Evolutionary conservation across 2,888 invertebrate species (phyloP).

Genomic region (Mythimna lalbum): DNA sequence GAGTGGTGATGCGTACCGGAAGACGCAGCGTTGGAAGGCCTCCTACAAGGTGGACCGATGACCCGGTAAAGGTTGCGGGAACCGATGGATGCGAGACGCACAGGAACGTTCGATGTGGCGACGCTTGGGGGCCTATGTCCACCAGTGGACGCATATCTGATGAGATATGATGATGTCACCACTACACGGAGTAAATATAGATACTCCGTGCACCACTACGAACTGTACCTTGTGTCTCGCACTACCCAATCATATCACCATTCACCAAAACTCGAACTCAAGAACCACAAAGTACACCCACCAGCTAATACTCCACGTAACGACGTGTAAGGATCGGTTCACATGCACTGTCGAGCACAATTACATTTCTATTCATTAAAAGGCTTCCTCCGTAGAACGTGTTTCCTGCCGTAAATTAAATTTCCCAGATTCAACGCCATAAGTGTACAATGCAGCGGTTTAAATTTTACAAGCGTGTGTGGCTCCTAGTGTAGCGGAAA

Average conservation of each 20-base stretch:
- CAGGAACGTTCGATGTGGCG: no score
- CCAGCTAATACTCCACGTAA: constrained; percentile 4
- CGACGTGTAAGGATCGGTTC: constrained; percentile 48
- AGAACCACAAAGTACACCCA: background rate
- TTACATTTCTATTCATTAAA: constrained; percentile 68
- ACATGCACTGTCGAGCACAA: constrained; percentile 51
- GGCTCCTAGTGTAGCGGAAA: constrained; percentile 28
- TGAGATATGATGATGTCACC: no score
- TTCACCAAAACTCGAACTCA: constrained; percentile 3
- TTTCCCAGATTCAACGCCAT: constrained; percentile 63
- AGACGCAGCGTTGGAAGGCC: no score
- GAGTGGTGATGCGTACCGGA: no score
- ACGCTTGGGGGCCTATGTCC: no score
- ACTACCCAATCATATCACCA: background rate
- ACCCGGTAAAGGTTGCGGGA: no score
- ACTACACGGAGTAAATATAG: no score
- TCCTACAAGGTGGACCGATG: no score
- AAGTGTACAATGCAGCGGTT: constrained; percentile 61
- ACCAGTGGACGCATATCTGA: no score
- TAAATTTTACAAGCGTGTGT: constrained; percentile 55
- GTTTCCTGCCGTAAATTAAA: constrained; percentile 68
- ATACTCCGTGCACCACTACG: no score
- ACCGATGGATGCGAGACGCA: no score
- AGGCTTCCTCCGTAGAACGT: constrained; percentile 53
- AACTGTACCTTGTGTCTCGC: no score